Evolutionary conservation across 2,113 vertebrate species (phyloP), one percentile per base, ranked within the genome.

Genomic region (Nicator chloris): DNA sequence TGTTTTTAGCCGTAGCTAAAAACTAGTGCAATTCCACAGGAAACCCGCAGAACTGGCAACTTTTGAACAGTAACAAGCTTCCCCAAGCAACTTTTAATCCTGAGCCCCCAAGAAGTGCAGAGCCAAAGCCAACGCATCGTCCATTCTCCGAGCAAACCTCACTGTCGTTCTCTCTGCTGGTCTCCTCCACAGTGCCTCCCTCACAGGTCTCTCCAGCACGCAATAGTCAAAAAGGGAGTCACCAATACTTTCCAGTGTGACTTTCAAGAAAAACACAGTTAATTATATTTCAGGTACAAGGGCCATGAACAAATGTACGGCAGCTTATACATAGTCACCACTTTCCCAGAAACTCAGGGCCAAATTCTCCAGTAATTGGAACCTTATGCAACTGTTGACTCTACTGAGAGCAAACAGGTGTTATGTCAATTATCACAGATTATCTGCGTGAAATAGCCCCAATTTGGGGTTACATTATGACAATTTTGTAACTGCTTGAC

Each of bases 21-120:
- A 97, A 85, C 76, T 53, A 86, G 88, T 50, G 69, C 86, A 82
- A 59, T 91, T 97, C 92, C 86, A 95, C 93, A 97, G 96, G 92
- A 98, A 98, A 97, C 83, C 95, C 90, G 72, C 96, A 93, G 83
- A 94, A 81, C 88, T 96, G 95, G 97, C 93, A 97, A 94, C n/a
- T 82, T 90, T 37, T 69, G 87, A 92, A 69, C 44, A 86, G 82
- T 42, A 89, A 89, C 71, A 66, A 82, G 50, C 53, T 93, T 97
- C 83, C 88, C 88, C 37, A 50, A 94, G 93, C 92, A 93, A 86
- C 39, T 89, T 95, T 93, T 86, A 96, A 94, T 94, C 86, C 91
- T 16, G 70, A 73, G 90, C 42, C 56, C 71, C 86, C 64, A 42
- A 82, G 64, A 18, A 45, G 51, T 7, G 33, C 20, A 28, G 82